Evolutionary conservation across 2,888 invertebrate genomes (phyloP).

Genomic region (Netelia fuscicornis): DNA sequence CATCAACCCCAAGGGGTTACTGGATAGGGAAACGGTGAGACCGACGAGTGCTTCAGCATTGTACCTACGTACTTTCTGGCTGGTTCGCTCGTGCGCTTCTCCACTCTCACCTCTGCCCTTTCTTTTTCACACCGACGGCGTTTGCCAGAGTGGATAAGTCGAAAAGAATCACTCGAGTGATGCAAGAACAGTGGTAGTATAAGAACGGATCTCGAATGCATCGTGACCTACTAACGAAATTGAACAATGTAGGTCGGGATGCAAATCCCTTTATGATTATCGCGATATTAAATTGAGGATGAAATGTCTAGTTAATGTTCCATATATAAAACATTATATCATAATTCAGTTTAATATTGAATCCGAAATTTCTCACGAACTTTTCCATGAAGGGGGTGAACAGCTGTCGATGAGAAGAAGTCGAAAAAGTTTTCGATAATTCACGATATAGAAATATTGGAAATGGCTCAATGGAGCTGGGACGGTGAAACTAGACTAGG

Average conservation of each 20-base stretch:
- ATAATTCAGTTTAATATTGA: background rate
- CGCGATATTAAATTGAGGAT: background rate
- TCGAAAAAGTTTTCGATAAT: slow-evolving; percentile 9
- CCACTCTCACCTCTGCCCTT: background rate
- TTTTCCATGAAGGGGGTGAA: background rate
- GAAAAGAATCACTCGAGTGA: slow-evolving; percentile 32
- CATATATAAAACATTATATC: background rate
- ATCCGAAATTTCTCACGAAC: background rate
- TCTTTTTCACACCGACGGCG: background rate
- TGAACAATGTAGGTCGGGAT: slow-evolving; percentile 24
- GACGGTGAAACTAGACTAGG: slow-evolving; percentile 20
- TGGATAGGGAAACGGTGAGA: slow-evolving; percentile 19
- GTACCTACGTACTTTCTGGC: slow-evolving; percentile 5
- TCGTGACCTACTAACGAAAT: slow-evolving; percentile 6
- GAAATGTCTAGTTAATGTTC: background rate
- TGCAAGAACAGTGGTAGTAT: slow-evolving; percentile 6
- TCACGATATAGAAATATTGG: slow-evolving; percentile 13
- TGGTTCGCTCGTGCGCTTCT: background rate
- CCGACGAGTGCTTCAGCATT: slow-evolving; percentile 24
- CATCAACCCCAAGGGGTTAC: slow-evolving; percentile 34
- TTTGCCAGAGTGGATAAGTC: slow-evolving; percentile 10
- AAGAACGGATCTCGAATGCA: slow-evolving; percentile 4
- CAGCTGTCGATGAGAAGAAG: background rate
- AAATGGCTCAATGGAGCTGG: slow-evolving; percentile 18
- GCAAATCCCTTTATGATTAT: too few relatives aligned